Evolutionary conservation across 2,888 invertebrate genomes (phyloP).

Genomic region (Cryptosula pallasiana): DNA sequence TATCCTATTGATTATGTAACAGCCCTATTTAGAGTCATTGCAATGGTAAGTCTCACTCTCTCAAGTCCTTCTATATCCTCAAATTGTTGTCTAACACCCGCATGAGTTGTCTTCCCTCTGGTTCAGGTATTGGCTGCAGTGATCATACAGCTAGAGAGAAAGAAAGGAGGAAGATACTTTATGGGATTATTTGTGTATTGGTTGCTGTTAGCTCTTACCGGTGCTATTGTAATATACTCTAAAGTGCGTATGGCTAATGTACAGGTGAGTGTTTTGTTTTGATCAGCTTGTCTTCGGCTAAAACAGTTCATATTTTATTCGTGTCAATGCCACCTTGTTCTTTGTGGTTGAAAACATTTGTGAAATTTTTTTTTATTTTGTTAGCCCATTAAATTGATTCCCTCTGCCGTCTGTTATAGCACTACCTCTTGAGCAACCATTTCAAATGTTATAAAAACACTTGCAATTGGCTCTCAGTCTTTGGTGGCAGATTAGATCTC

Average conservation of each 20-base stretch:
- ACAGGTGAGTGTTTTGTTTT: too few species aligned
- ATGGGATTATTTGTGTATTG: conserved; percentile 87
- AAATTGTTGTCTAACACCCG: too few species aligned
- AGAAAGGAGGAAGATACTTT: conserved; percentile 79
- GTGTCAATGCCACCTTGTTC: too few species aligned
- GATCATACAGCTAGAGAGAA: conserved; percentile 73
- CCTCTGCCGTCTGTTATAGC: too few species aligned
- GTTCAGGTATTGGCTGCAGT: conserved; percentile 69
- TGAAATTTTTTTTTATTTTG: too few species aligned
- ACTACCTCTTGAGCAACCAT: not conserved
- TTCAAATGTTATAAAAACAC: not conserved
- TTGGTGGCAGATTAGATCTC: conserved; percentile 4
- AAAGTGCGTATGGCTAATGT: conserved; percentile 34
- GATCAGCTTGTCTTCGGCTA: too few species aligned
- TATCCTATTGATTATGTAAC: conserved; percentile 40
- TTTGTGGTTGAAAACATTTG: too few species aligned
- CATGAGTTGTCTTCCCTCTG: too few species aligned
- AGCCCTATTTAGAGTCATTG: conserved; percentile 36
- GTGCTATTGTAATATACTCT: conserved; percentile 67
- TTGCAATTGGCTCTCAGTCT: conserved; percentile 21
- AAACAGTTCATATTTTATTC: too few species aligned
- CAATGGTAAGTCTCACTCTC: conserved; percentile 41
- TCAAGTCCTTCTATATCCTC: too few species aligned
- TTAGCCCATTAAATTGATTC: too few species aligned
- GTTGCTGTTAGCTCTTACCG: conserved; percentile 70